Evolutionary conservation across 2,113 vertebrate genomes (phyloP).

Genomic region (Xerus inauris): DNA sequence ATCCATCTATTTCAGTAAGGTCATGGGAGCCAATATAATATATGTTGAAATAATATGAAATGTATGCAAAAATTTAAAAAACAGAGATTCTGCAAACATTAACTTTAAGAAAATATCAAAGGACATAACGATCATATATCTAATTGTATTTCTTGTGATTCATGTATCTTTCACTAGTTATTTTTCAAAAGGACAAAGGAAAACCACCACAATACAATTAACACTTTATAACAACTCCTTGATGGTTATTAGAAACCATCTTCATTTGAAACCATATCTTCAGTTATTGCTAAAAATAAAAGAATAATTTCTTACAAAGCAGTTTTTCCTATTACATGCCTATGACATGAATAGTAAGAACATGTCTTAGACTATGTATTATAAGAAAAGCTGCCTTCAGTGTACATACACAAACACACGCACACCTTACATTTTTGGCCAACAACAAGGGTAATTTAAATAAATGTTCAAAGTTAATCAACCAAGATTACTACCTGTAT

Average conservation of each 20-base stretch:
- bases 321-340: background rate
- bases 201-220: background rate
- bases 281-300: background rate
- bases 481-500: background rate
- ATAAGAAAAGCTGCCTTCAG: background rate
- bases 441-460: background rate
- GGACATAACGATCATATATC: background rate
- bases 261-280: background rate
- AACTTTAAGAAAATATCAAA: background rate
- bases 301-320: background rate
- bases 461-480: background rate
- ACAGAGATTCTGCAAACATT: background rate
- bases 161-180: background rate
- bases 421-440: background rate
- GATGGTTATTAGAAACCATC: background rate
- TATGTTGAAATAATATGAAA: background rate
- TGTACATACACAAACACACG: conserved; percentile 48
- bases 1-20: background rate
- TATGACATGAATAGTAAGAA: background rate
- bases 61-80: background rate
- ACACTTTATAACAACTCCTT: background rate
- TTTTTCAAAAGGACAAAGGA: conserved; percentile 15
- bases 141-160: background rate
- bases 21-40: background rate
- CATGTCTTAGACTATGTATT: background rate